phyloP scores from a whole-genome alignment of 2,888 invertebrate species.

The Sphaerophoria rueppellii region DNA sequence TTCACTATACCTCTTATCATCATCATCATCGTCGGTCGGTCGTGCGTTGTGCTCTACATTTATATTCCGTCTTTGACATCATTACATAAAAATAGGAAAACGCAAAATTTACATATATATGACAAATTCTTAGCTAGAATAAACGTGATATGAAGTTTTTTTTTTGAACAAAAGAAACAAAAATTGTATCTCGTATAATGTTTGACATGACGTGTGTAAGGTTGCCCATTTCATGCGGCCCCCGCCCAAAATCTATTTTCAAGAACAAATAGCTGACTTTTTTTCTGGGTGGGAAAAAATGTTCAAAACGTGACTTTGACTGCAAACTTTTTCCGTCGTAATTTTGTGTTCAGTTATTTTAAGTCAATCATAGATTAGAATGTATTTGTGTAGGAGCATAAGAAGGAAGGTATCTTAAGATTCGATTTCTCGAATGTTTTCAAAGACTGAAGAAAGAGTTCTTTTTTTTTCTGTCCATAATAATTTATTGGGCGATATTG shows the following conservation, averaged over 20 bases:
- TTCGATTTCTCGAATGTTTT: not conserved
- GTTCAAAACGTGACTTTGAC: constrained; percentile 69
- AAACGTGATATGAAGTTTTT: constrained; percentile 62
- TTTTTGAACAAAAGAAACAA: constrained; percentile 45
- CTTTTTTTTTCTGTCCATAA: constrained; percentile 15
- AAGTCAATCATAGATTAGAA: constrained; percentile 37
- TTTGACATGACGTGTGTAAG: constrained; percentile 43
- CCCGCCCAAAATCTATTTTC: constrained; percentile 56
- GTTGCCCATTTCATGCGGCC: constrained; percentile 7
- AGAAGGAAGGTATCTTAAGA: not conserved
- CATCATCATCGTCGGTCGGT: not conserved
- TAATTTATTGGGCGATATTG: constrained; percentile 35
- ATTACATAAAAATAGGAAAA: constrained; percentile 69
- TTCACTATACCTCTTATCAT: constrained; percentile 6
- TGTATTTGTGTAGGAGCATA: constrained; percentile 10
- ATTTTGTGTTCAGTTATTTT: constrained; percentile 59
- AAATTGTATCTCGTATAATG: constrained; percentile 14
- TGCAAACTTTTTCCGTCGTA: constrained; percentile 68
- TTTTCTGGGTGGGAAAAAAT: constrained; percentile 42
- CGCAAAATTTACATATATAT: constrained; percentile 70
- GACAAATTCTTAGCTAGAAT: constrained; percentile 67
- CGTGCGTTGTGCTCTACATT: constrained; percentile 40
- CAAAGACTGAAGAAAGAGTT: constrained; percentile 17
- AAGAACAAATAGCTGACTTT: constrained; percentile 69
- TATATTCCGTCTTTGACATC: constrained; percentile 38